Conservation (phyloP, 2,113 vertebrate species). For the Eonycteris spelaea region DNA sequence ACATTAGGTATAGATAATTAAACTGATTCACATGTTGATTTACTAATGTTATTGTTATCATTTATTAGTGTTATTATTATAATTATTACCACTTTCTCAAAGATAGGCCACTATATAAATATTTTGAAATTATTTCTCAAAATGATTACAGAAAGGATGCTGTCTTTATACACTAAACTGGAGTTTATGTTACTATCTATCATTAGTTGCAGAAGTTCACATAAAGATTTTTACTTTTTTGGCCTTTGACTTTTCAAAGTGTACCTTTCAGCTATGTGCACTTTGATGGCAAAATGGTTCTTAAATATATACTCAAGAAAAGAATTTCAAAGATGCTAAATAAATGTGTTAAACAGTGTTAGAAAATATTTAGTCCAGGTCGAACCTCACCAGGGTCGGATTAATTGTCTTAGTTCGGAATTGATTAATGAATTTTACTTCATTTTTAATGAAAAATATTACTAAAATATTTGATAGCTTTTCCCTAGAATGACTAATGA, state of each 20-base stretch:
- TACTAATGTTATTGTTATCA: neutral
- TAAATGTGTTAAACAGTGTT: neutral
- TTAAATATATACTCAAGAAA: neutral
- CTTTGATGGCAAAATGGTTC: neutral
- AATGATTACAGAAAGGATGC: neutral
- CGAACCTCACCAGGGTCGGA: neutral
- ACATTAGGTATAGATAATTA: neutral
- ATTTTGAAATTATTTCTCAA: neutral
- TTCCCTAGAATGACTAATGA: neutral
- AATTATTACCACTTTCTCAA: neutral
- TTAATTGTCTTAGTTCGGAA: neutral
- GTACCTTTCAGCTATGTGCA: neutral
- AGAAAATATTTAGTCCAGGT: neutral
- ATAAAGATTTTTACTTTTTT: neutral
- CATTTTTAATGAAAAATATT: slow-evolving; percentile 10
- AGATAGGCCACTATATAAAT: neutral
- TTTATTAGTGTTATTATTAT: neutral
- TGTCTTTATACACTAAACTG: neutral
- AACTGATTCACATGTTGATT: neutral
- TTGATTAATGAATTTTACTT: neutral
- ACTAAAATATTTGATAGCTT: neutral
- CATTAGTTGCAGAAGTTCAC: neutral
- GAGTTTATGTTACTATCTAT: neutral
- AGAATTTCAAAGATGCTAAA: neutral
- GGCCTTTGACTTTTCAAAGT: neutral